Percentiles rank a stretch among this genome's conserved stretches.
phyloP scores from a whole-genome alignment of 2,113 vertebrate species.

The Sialia sialis region DNA sequence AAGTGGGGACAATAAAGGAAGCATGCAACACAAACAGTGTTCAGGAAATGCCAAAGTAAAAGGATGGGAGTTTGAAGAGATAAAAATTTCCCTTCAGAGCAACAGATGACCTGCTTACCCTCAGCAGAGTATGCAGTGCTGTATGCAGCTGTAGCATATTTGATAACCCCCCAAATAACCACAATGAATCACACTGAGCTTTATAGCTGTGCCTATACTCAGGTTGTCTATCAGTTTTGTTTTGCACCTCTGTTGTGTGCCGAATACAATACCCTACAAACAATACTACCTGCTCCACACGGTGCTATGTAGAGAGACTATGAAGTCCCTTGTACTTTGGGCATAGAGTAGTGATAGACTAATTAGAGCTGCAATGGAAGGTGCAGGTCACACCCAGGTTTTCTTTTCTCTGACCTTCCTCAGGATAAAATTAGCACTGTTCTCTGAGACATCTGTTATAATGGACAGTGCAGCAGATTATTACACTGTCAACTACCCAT shows the following conservation, averaged over 20 bases:
- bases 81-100: neutral
- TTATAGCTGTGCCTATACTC: neutral
- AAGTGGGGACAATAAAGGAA: neutral
- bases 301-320: neutral
- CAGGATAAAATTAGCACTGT: neutral
- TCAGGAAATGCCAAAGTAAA: neutral
- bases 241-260: neutral
- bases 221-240: neutral
- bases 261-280: neutral
- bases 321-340: neutral
- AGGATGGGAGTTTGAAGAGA: neutral
- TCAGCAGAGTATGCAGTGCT: neutral
- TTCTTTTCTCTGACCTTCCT: neutral
- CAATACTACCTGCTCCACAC: neutral
- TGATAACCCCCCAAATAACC: neutral
- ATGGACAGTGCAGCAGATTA: neutral
- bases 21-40: neutral
- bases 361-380: neutral
- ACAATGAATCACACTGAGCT: neutral
- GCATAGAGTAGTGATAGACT: neutral
- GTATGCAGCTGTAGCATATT: neutral
- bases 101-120: neutral
- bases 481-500: neutral
- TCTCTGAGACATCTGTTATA: neutral
- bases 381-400: neutral